Base-by-base conservation (phyloP, 35 echinoderm and acorn worm species). In the Strongylocentrotus purpuratus region DNA sequence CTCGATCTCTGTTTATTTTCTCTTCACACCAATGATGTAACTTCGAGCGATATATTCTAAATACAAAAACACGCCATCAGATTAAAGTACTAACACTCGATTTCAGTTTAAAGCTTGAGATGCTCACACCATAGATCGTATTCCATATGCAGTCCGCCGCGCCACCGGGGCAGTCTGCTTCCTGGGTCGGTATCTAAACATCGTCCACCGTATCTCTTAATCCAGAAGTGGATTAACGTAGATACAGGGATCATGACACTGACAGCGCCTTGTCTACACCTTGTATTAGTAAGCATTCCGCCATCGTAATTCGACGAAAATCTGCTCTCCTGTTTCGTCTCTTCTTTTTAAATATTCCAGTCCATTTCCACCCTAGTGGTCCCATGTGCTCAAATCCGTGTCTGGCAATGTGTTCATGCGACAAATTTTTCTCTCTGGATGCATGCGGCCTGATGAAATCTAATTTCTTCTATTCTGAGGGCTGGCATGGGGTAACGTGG, bases 341-440 rank as follows among this genome's bases (percentile, higher is more conserved):
- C 18, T 78, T 28, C 17, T 78, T 78, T 22, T 78, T n/a, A 28
- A 28, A 28, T 28, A 78, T 78, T 78, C 65, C 65, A 7, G 65
- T 78, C 65, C 0, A 4, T 28, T 78, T 78, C 65, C 20, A 78
- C 4, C 65, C 65, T 8, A 18, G 20, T n/a, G 22, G 65, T 78
- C 65, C 65, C 65, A 78, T 78, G 65, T 78, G 65, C 22, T 78
- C n/a, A 78, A 78, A 78, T 78, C 65, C 65, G 65, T 78, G 65
- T 78, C 65, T 78, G 18, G 65, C 65, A 78, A 78, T 78, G 65
- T 78, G 22, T 78, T 78, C 65, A 78, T 78, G 65, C 65, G 20
- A 78, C 20, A 28, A 78, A 78, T 28, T 59, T 70, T 78, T 78
- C 65, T 22, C 65, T 78, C 65, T 78, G 18, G 65, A 22, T 78